Evolutionary conservation across 1,140 invertebrate genomes (phyloP).

Genomic region (Mycetomoellerius zeteki): DNA sequence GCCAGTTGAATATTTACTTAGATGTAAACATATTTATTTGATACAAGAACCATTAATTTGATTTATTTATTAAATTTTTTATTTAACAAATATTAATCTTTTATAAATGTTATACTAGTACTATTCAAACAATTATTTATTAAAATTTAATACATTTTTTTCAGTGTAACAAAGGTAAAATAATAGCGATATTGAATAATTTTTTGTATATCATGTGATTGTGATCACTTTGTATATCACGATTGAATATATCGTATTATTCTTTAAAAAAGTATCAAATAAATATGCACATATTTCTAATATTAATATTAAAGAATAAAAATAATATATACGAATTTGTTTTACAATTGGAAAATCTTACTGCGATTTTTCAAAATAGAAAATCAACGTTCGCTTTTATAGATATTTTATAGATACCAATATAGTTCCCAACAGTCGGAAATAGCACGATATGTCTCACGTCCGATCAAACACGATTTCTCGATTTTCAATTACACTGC

Average conservation of each 20-base stretch:
- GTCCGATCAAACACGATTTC: background rate
- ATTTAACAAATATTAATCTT: too few species aligned
- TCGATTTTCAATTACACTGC: conserved; percentile 6
- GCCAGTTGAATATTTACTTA: too few species aligned
- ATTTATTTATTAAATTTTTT: too few species aligned
- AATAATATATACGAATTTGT: background rate
- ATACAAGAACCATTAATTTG: too few species aligned
- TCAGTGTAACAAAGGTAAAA: too few species aligned
- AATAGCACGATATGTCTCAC: background rate
- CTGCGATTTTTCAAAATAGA: background rate
- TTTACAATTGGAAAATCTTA: background rate
- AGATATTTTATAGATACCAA: background rate
- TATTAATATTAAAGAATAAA: background rate
- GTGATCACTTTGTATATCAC: too few species aligned
- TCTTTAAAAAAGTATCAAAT: background rate
- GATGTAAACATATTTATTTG: too few species aligned
- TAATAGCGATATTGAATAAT: too few species aligned
- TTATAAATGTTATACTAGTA: too few species aligned
- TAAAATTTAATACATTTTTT: too few species aligned
- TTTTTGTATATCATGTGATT: too few species aligned
- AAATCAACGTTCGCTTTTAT: background rate
- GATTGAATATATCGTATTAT: background rate
- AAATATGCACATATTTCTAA: background rate
- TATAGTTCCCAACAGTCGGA: background rate
- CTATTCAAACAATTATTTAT: too few species aligned